Evolutionary conservation across 2,113 vertebrate species (phyloP).

Genomic region (Ceyx cyanopectus): DNA sequence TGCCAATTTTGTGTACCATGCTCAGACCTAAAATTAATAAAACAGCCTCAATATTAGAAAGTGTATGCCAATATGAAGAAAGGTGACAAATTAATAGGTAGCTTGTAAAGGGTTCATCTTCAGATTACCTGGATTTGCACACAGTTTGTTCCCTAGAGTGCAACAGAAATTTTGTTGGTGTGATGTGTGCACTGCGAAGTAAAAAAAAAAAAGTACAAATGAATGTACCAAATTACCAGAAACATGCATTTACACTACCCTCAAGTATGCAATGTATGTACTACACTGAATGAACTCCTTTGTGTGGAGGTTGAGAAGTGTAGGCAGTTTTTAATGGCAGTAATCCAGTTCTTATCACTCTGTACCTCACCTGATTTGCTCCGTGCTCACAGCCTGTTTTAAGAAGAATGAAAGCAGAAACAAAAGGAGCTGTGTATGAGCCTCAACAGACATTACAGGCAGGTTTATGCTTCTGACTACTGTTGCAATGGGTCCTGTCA

Average conservation of each 20-base stretch:
- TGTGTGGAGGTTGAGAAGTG: not conserved
- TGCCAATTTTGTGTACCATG: not conserved
- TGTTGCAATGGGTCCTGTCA: no score
- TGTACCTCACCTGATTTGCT: not conserved
- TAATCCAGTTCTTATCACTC: not conserved
- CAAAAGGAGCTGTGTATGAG: no score
- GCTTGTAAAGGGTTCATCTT: not conserved
- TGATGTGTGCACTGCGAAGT: not conserved
- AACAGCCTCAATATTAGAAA: not conserved
- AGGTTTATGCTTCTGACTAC: no score
- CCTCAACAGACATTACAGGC: no score
- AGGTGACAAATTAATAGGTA: not conserved
- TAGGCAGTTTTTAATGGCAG: not conserved
- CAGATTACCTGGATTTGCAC: not conserved
- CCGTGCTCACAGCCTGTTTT: accelerated
- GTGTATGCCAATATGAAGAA: not conserved
- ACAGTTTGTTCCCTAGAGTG: not conserved
- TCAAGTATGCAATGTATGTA: not conserved
- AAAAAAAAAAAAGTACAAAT: not conserved
- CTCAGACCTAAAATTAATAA: not conserved
- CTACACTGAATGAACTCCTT: not conserved
- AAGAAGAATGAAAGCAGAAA: not conserved
- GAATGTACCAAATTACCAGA: not conserved
- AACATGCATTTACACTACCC: not conserved
- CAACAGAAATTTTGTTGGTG: not conserved